A percentile compares a stretch with the other conserved stretches of the same genome.
Evolutionary conservation across 2,113 vertebrate species (phyloP).

Genomic region (Scolopax mira): DNA sequence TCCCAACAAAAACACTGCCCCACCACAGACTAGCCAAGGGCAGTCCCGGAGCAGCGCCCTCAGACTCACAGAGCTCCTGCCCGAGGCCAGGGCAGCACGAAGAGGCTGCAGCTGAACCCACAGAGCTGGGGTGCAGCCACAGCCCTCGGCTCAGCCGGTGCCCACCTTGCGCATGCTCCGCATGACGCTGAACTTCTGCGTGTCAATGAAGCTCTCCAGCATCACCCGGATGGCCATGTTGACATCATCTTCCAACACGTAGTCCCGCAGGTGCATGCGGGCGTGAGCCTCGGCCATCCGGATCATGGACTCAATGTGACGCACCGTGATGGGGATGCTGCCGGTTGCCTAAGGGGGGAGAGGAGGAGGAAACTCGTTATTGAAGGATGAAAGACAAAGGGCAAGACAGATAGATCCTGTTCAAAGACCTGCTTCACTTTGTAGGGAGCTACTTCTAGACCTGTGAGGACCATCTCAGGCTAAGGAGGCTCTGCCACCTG

Average conservation of each 20-base stretch:
- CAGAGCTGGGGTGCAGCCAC: rapidly evolving
- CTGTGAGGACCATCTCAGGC: not conserved
- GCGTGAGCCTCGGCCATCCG: constrained; percentile 97
- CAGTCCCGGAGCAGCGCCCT: rapidly evolving
- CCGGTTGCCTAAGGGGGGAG: constrained; percentile 85
- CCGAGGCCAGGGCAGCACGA: not conserved
- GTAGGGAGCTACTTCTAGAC: not conserved
- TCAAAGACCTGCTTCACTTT: not conserved
- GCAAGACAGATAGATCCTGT: not conserved
- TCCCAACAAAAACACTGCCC: not conserved
- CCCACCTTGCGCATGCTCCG: constrained; percentile 95
- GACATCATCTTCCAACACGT: constrained; percentile 93
- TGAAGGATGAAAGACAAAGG: not conserved
- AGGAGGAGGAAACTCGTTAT: not conserved
- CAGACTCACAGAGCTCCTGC: not conserved
- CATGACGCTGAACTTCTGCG: constrained; percentile 98
- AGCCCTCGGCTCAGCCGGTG: rapidly evolving
- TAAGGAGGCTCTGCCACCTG: constrained; percentile 48
- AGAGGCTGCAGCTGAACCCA: not conserved
- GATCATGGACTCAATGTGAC: constrained; percentile 98
- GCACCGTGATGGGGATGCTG: constrained; percentile 97
- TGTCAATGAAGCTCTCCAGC: constrained; percentile 99
- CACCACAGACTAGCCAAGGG: not conserved
- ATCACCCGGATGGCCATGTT: constrained; percentile 99
- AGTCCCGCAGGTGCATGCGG: constrained; percentile 93